A percentile compares a stretch with the other conserved stretches of the same genome.
Conservation (phyloP, 2,113 vertebrate genomes). For the Xiphias gladius region DNA sequence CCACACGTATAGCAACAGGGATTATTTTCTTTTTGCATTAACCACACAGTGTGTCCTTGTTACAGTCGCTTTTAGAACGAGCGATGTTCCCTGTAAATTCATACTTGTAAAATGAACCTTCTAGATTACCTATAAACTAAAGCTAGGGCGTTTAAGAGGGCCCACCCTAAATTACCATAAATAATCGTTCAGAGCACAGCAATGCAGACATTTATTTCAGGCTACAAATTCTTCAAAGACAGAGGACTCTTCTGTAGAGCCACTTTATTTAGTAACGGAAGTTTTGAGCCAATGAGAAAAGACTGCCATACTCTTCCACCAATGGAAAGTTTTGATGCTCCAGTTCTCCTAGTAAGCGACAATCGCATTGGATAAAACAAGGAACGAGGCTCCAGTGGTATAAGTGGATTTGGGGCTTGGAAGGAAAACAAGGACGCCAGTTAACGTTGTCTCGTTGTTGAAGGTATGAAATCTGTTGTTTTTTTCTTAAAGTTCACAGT, state of each 20-base stretch:
- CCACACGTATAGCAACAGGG: too few species aligned
- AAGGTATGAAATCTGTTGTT: conserved; percentile 77
- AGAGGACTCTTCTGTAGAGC: conserved; percentile 53
- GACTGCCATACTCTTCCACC: conserved; percentile 75
- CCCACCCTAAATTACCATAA: not conserved
- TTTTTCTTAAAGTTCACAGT: conserved; percentile 67
- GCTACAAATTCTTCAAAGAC: not conserved
- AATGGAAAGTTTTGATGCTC: conserved; percentile 69
- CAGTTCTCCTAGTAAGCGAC: conserved; percentile 40
- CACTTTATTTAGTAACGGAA: conserved; percentile 85
- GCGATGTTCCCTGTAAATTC: not conserved
- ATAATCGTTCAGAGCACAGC: not conserved
- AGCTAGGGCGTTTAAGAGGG: too few species aligned
- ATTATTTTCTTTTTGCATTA: not conserved
- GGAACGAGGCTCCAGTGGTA: conserved; percentile 67
- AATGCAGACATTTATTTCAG: conserved; percentile 3
- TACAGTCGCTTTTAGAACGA: not conserved
- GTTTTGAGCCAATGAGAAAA: conserved; percentile 80
- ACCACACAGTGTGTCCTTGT: not conserved
- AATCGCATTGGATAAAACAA: conserved; percentile 57
- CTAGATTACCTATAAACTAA: not conserved
- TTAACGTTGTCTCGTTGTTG: conserved; percentile 71
- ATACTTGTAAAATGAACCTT: not conserved
- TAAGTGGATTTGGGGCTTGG: conserved; percentile 85
- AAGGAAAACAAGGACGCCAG: conserved; percentile 85